A percentile compares a stretch with the other conserved stretches of the same genome.
These are phyloP conservation scores for Drosophila leontia DNA, from an alignment of 1,140 invertebrate genomes.

Conservation along the genomic window DNA sequence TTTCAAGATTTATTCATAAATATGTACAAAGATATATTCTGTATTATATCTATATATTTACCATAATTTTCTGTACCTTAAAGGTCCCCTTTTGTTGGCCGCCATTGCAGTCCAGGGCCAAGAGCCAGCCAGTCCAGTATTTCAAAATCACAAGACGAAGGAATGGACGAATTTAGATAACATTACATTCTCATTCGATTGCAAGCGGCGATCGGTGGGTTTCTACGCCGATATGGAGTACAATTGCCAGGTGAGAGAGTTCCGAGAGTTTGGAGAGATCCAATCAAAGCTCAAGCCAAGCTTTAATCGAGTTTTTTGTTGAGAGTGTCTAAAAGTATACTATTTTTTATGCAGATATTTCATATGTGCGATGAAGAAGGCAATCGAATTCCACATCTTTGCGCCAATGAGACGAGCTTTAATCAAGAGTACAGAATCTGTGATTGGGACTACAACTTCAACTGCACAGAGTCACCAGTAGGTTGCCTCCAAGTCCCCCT, in stretches of 20 bases:
- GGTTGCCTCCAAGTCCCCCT: too few relatives aligned
- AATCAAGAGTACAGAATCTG: constrained; percentile 88
- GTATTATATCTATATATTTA: neutral
- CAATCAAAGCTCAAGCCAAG: neutral
- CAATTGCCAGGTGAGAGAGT: constrained; percentile 86
- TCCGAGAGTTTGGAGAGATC: neutral
- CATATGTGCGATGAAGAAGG: constrained; percentile 89
- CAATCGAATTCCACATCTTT: constrained; percentile 87
- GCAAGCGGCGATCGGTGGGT: constrained; percentile 86
- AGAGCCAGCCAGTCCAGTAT: constrained; percentile 83
- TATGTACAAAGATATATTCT: too few relatives aligned
- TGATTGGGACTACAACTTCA: constrained; percentile 88
- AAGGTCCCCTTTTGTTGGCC: constrained; percentile 60
- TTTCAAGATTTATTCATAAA: too few relatives aligned
- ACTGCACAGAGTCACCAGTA: constrained; percentile 86
- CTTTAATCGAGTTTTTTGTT: neutral
- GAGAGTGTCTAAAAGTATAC: constrained; percentile 59
- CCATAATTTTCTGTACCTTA: neutral
- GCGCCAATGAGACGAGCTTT: constrained; percentile 88
- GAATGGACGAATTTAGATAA: constrained; percentile 88
- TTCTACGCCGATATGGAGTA: constrained; percentile 89
- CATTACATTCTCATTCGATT: constrained; percentile 88
- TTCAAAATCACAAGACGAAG: constrained; percentile 85
- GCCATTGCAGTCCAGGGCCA: constrained; percentile 59
- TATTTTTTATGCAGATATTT: constrained; percentile 85